phyloP scores from a whole-genome alignment of 2,113 vertebrate species.

The Aegithalos caudatus region DNA sequence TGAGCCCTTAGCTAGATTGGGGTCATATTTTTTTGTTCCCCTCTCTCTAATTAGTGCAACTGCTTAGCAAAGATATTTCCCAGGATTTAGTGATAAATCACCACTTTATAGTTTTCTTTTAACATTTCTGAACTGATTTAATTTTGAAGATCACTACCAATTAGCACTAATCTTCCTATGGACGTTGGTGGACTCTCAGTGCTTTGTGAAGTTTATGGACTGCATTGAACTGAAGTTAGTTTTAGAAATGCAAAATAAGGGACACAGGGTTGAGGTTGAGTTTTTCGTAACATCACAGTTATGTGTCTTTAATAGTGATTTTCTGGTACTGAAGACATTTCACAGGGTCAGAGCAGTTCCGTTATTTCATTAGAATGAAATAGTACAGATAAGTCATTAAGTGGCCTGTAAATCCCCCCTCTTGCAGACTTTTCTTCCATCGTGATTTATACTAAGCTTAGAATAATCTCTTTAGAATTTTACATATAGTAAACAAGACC shows the following conservation, averaged over 20 bases:
- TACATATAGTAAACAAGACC: constrained; percentile 35
- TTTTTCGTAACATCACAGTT: neutral
- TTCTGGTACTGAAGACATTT: neutral
- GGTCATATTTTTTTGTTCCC: neutral
- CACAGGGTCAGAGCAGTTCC: constrained; percentile 5
- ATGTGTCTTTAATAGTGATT: constrained; percentile 9
- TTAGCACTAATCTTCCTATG: constrained; percentile 39
- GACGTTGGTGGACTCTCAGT: neutral
- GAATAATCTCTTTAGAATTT: constrained; percentile 49
- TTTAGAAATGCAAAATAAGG: constrained; percentile 18
- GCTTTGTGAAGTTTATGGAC: constrained; percentile 10
- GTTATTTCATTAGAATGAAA: constrained; percentile 55
- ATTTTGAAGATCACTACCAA: constrained; percentile 20
- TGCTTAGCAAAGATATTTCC: constrained; percentile 29
- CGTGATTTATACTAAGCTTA: constrained; percentile 19
- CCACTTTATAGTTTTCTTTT: constrained; percentile 10
- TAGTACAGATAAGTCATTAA: constrained; percentile 28
- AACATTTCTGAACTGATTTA: constrained; percentile 20
- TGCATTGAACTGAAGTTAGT: neutral
- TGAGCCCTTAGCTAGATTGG: neutral
- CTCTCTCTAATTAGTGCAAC: neutral
- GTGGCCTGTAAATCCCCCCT: constrained; percentile 20
- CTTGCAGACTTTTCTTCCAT: neutral
- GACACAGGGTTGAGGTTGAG: neutral
- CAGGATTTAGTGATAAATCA: neutral